These are phyloP conservation scores for Philotrypesis tridentata DNA, from an alignment of 1,140 invertebrate species.

Conservation along the genomic window DNA sequence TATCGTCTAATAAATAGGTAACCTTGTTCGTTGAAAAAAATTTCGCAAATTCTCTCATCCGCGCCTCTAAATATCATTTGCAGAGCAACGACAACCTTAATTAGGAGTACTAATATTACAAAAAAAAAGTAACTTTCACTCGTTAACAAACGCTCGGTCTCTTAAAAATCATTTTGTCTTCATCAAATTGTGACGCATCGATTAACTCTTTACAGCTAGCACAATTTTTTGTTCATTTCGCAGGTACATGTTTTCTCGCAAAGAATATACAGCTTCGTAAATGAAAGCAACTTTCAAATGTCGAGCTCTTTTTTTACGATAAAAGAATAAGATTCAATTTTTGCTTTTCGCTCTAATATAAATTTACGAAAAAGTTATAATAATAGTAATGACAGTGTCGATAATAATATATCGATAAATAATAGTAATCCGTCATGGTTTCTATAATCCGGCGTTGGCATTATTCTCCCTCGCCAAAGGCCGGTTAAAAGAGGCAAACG, in stretches of 20 bases:
- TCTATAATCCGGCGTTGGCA: neutral
- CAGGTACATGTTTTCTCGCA: constrained; percentile 47
- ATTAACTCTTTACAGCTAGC: constrained; percentile 11
- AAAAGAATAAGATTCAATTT: constrained; percentile 24
- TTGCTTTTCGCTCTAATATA: constrained; percentile 16
- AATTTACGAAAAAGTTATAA: constrained; percentile 31
- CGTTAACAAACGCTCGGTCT: constrained; percentile 43
- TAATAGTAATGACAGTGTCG: constrained; percentile 27
- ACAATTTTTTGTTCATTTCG: constrained; percentile 28
- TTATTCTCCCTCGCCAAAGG: neutral
- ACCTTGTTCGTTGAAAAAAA: constrained; percentile 34
- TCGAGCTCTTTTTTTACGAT: constrained; percentile 35
- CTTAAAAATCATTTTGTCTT: constrained; percentile 31
- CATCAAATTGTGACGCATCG: constrained; percentile 23
- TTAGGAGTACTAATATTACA: constrained; percentile 17
- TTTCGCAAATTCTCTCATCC: constrained; percentile 18
- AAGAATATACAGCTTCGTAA: constrained; percentile 37
- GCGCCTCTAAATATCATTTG: constrained; percentile 17
- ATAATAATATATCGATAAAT: constrained; percentile 17
- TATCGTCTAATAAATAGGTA: constrained; percentile 45
- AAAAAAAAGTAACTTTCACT: constrained; percentile 46
- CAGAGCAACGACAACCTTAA: constrained; percentile 38
- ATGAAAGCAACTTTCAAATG: constrained; percentile 37
- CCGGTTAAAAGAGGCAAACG: constrained; percentile 40
- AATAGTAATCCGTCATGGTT: neutral